These are phyloP conservation scores for Dolichallabes microphthalmus DNA, from an alignment of 2,113 vertebrate genomes.

Conservation along the genomic window DNA sequence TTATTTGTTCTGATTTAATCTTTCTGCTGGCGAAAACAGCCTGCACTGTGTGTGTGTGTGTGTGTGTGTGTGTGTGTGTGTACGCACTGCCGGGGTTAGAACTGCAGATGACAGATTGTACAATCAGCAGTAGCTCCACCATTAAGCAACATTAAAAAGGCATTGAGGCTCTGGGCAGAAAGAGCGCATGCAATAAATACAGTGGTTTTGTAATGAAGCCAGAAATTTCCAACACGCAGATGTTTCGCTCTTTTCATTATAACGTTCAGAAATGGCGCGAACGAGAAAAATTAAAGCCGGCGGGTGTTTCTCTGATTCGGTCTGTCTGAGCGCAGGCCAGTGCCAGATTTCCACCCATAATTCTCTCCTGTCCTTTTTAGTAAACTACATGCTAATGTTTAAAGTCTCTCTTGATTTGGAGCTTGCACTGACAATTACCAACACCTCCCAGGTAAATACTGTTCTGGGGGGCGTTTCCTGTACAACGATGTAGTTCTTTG, in stretches of 20 bases:
- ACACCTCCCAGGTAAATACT: background rate
- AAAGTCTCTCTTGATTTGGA: background rate
- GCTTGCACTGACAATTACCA: background rate
- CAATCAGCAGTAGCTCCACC: conserved; percentile 27
- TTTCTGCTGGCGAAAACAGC: conserved; percentile 7
- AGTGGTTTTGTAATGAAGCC: conserved; percentile 8
- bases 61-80: conserved; percentile 34
- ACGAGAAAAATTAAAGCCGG: background rate
- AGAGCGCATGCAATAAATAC: background rate
- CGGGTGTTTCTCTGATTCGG: background rate
- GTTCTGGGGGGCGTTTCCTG: too few relatives aligned
- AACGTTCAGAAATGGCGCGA: background rate
- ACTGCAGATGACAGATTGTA: conserved; percentile 25
- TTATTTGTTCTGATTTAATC: conserved; percentile 14
- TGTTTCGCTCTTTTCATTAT: conserved; percentile 23
- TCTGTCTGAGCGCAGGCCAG: background rate
- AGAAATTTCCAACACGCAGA: background rate
- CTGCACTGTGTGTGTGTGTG: conserved; percentile 33
- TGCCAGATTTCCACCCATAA: background rate
- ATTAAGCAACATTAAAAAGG: conserved; percentile 28
- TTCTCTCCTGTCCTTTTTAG: background rate
- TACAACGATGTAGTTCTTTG: too few relatives aligned
- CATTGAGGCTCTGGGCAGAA: conserved; percentile 33
- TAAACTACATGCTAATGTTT: background rate
- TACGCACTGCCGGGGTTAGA: background rate